Evolutionary conservation across 1,140 invertebrate genomes (phyloP), one percentile per base, ranked within the genome.

Genomic region (Drosophila parvula): DNA sequence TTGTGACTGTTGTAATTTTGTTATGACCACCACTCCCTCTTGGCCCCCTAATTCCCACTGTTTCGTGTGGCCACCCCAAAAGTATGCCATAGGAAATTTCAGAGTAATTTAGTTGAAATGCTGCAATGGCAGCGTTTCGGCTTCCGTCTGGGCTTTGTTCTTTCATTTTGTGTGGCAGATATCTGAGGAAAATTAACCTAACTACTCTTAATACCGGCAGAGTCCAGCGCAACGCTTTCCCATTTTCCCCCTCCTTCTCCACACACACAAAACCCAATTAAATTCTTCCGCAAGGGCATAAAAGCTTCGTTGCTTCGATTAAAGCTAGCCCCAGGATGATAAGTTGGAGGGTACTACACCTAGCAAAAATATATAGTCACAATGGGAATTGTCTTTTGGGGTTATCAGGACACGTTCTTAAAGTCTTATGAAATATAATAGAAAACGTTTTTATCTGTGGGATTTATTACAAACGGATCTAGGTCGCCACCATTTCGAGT

Each of bases 131-230:
- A 64, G 53, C 18, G 36, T 22, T 56, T 11, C 32, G 14, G 53
- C 53, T 56, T 40, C 53, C 53, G 43, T 60, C 38, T 45, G 38
- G 68, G 64, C 68, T 70, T 70, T 70, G 68, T 70, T 70, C 68
- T 70, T 70, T 70, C 64, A 70, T 70, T 68, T 70, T 69, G 68
- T 70, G 68, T 71, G 68, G 64, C 62, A 76, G 74, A 76, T 76
- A 76, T 76, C 73, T 76, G 41, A 40, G 67, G 73, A 61, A 76
- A 76, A 76, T 76, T 76, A 76, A 76, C 74, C 68, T 76, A 76
- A 76, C 74, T 76, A 76, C 74, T 76, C 47, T 16, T 76, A 76
- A 76, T 76, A 55, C 71, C 58, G 18, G 18, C 5, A 11, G 57
- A 30, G 22, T 34, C 22, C 51, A 22, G 14, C 16, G n/a, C 51